phyloP scores from a whole-genome alignment of 2,113 vertebrate genomes.

The Redunca redunca region DNA sequence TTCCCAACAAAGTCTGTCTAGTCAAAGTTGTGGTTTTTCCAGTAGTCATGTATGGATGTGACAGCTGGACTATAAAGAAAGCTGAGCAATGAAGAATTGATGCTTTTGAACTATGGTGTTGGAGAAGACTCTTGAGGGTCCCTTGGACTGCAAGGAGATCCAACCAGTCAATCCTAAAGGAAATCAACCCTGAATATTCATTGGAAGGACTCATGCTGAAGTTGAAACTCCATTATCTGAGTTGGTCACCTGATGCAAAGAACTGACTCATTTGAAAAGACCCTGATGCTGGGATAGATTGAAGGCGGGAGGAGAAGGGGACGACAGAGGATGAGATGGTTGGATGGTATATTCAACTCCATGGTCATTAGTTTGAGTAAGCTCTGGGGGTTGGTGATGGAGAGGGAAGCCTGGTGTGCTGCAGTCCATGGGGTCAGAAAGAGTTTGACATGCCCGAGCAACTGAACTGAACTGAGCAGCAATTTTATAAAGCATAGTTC shows the following conservation, averaged over 20 bases:
- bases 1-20: neutral
- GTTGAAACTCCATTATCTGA: neutral
- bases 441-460: rapidly evolving
- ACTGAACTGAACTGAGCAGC: neutral
- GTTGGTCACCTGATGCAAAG: neutral
- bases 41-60: neutral
- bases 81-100: neutral
- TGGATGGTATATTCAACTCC: rapidly evolving
- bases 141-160: neutral
- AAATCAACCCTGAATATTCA: neutral
- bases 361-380: neutral
- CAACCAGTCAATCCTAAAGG: neutral
- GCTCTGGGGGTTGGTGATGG: neutral
- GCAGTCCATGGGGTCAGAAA: neutral
- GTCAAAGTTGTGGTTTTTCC: neutral
- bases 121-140: neutral
- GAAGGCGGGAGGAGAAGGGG: neutral
- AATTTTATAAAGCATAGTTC: neutral
- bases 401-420: neutral
- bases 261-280: neutral
- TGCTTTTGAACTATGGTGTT: neutral
- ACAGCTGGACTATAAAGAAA: neutral
- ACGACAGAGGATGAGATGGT: neutral
- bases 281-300: neutral
- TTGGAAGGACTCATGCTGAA: neutral